Percentiles rank a stretch among this genome's conserved stretches.
Conservation (phyloP, 2,888 invertebrate genomes). For the Lingula anatina region DNA sequence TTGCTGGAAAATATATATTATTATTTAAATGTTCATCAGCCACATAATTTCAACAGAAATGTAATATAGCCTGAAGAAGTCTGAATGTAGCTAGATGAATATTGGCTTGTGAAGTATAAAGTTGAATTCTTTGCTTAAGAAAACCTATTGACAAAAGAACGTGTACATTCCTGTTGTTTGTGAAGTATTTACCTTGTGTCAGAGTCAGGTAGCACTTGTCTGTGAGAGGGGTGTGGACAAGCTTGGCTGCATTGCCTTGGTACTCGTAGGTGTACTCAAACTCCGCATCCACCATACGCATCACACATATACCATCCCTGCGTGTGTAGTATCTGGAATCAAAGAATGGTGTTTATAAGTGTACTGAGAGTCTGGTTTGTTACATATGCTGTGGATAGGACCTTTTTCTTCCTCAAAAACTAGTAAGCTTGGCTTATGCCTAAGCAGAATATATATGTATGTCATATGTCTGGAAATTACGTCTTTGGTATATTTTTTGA, state of each 20-base stretch:
- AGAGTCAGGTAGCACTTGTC: slow-evolving; percentile 96
- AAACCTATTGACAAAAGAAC: too few species aligned
- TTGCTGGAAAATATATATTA: too few species aligned
- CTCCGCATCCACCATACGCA: slow-evolving; percentile 88
- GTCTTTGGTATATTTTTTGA: background rate
- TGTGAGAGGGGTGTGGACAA: slow-evolving; percentile 92
- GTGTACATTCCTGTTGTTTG: too few species aligned
- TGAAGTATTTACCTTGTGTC: slow-evolving; percentile 67
- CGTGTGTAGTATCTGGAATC: slow-evolving; percentile 63
- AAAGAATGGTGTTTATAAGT: slow-evolving; percentile 5
- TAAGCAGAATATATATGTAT: background rate
- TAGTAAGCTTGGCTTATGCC: background rate
- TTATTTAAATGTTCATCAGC: too few species aligned
- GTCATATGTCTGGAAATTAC: background rate
- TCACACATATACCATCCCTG: slow-evolving; percentile 59
- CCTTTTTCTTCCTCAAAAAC: background rate
- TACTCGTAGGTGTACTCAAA: slow-evolving; percentile 97
- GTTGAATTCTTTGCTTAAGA: too few species aligned
- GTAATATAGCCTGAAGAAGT: too few species aligned
- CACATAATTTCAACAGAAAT: too few species aligned
- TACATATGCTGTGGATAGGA: background rate
- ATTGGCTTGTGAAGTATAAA: too few species aligned
- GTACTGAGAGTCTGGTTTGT: background rate
- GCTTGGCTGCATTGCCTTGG: slow-evolving; percentile 89
- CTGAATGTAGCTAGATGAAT: too few species aligned